These are phyloP conservation scores for Chromis chromis DNA, from an alignment of 2,797 vertebrate genomes.

Conservation along the genomic window DNA sequence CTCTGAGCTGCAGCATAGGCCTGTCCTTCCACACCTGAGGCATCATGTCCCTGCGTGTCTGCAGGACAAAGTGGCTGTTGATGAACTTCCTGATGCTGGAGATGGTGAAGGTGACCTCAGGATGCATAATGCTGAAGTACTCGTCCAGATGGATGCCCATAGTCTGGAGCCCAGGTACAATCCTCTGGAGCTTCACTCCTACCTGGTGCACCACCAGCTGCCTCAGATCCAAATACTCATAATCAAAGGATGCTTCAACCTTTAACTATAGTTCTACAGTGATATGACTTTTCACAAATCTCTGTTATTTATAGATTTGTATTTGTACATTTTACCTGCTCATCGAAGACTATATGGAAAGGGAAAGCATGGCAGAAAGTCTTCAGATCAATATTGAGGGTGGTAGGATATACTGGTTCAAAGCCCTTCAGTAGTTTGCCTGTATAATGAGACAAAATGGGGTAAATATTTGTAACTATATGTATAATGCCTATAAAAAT, in stretches of 20 bases:
- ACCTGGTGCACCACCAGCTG: slow-evolving; percentile 84
- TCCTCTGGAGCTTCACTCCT: slow-evolving; percentile 84
- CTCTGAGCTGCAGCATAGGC: slow-evolving; percentile 84
- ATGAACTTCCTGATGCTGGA: slow-evolving; percentile 85
- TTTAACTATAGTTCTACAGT: no score
- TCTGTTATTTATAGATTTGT: no score
- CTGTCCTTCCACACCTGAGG: slow-evolving; percentile 80
- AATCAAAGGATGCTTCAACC: neutral
- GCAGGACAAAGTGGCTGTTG: slow-evolving; percentile 87
- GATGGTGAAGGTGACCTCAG: slow-evolving; percentile 83
- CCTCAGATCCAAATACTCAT: slow-evolving; percentile 2
- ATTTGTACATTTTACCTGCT: slow-evolving; percentile 77
- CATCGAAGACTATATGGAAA: slow-evolving; percentile 88
- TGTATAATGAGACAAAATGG: slow-evolving; percentile 44
- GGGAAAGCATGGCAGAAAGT: slow-evolving; percentile 88
- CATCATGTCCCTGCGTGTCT: slow-evolving; percentile 83
- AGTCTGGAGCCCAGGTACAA: slow-evolving; percentile 82
- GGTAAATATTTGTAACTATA: no score
- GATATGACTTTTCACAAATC: no score
- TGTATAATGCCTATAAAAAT: no score
- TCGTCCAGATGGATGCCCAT: slow-evolving; percentile 80
- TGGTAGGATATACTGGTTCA: slow-evolving; percentile 82
- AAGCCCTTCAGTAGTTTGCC: slow-evolving; percentile 83
- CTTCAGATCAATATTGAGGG: slow-evolving; percentile 82
- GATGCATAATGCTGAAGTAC: slow-evolving; percentile 83